phyloP scores from a whole-genome alignment of 2,888 invertebrate species.

The Agriotes lineatus region DNA sequence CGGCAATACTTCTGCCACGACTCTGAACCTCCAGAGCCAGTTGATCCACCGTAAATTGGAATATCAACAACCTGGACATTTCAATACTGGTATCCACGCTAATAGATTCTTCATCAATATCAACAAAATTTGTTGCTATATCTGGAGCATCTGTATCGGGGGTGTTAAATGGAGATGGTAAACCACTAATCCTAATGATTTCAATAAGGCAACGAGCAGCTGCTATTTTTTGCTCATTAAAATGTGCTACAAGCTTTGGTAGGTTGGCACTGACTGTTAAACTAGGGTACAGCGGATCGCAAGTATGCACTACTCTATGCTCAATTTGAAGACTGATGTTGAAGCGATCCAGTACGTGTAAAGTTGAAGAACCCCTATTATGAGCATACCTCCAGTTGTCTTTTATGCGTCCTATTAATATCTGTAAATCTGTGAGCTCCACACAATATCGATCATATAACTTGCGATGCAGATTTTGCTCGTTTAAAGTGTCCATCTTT shows the following conservation, averaged over 20 bases:
- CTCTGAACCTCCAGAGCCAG: constrained; percentile 90
- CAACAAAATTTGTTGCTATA: constrained; percentile 41
- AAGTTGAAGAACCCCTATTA: constrained; percentile 83
- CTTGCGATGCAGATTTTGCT: constrained; percentile 74
- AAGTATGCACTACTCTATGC: constrained; percentile 83
- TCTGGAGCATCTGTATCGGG: constrained; percentile 57
- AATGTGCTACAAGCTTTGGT: constrained; percentile 88
- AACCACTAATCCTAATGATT: constrained; percentile 61
- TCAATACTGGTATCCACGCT: constrained; percentile 68
- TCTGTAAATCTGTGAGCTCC: constrained; percentile 86
- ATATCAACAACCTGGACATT: constrained; percentile 76
- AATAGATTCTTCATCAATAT: constrained; percentile 65
- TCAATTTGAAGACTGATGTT: constrained; percentile 77
- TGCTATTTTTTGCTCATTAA: constrained; percentile 90
- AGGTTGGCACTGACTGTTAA: constrained; percentile 86
- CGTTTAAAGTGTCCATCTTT: constrained; percentile 66
- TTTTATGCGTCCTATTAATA: constrained; percentile 87
- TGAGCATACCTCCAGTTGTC: constrained; percentile 93
- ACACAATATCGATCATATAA: constrained; percentile 84
- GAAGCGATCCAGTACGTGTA: constrained; percentile 81
- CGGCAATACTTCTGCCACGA: constrained; percentile 89
- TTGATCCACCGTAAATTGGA: constrained; percentile 90
- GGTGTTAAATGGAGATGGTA: constrained; percentile 65
- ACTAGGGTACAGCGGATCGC: constrained; percentile 89
- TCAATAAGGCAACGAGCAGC: constrained; percentile 73